phyloP scores from a whole-genome alignment of 2,888 invertebrate species.

The Pristionchus entomophagus region DNA sequence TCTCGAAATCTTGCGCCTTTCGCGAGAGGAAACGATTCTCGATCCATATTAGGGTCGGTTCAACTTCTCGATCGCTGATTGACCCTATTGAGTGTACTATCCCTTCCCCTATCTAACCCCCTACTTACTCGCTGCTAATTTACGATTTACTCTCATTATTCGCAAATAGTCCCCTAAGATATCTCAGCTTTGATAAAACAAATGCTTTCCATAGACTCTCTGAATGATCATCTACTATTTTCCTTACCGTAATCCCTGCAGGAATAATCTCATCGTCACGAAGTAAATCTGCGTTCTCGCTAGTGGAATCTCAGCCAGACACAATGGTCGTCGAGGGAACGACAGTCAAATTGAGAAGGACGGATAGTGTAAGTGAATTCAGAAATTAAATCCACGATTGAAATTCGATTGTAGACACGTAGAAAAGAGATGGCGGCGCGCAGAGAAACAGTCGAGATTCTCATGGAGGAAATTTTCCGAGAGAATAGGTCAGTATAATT shows the following conservation, averaged over 20 bases:
- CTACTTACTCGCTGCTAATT: background rate
- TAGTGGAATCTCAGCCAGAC: background rate
- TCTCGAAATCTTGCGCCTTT: slow-evolving; percentile 19
- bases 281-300: slow-evolving; percentile 9
- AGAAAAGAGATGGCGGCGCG: background rate
- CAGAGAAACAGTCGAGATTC: slow-evolving; percentile 36
- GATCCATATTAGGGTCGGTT: slow-evolving; percentile 37
- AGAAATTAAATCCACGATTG: too few species aligned
- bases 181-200: too few species aligned
- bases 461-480: slow-evolving; percentile 42
- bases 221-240: too few species aligned
- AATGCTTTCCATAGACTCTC: too few species aligned
- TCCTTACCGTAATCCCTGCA: background rate
- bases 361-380: slow-evolving; percentile 6
- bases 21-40: background rate
- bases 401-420: background rate
- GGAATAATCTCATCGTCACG: slow-evolving; percentile 22
- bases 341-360: slow-evolving; percentile 7
- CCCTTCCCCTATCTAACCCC: background rate
- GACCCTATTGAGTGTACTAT: slow-evolving; percentile 37
- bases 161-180: too few species aligned
- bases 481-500: background rate
- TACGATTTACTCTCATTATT: background rate
- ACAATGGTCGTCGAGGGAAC: slow-evolving; percentile 7
- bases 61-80: background rate